Evolutionary conservation across 1,140 invertebrate genomes (phyloP).

Genomic region (Leptinotarsa defecta): DNA sequence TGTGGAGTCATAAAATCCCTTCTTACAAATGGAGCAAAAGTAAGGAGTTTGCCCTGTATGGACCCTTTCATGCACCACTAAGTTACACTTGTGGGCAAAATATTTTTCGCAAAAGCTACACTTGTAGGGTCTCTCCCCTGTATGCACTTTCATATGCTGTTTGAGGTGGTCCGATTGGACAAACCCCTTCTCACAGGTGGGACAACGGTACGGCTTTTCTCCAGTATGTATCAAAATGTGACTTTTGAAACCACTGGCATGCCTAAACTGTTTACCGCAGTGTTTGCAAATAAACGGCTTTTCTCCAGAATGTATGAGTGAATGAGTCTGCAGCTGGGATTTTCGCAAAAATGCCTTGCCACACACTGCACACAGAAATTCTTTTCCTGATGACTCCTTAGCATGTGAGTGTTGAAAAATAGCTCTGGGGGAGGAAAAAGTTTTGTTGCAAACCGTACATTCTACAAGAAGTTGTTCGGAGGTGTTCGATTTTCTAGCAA

Average conservation of each 20-base stretch:
- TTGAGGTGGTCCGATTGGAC: slow-evolving; percentile 10
- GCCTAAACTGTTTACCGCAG: slow-evolving; percentile 18
- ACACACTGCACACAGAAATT: slow-evolving; percentile 27
- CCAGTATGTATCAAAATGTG: slow-evolving; percentile 21
- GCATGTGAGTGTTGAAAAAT: slow-evolving; percentile 64
- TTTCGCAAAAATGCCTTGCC: slow-evolving; percentile 18
- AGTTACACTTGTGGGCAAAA: slow-evolving; percentile 20
- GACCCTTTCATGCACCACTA: slow-evolving; percentile 36
- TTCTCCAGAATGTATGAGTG: not conserved
- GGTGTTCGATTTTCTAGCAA: not conserved
- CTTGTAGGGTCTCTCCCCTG: slow-evolving; percentile 21
- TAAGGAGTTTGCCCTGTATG: slow-evolving; percentile 53
- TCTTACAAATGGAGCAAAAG: slow-evolving; percentile 5
- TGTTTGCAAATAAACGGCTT: slow-evolving; percentile 7
- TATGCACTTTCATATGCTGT: slow-evolving; percentile 23
- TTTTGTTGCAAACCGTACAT: slow-evolving; percentile 54
- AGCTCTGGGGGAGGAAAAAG: slow-evolving; percentile 61
- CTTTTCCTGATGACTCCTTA: slow-evolving; percentile 60
- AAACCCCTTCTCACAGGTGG: slow-evolving; percentile 18
- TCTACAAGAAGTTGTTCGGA: slow-evolving; percentile 21
- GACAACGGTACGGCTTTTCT: slow-evolving; percentile 19
- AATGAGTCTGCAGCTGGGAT: not conserved
- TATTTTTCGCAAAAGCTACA: slow-evolving; percentile 16
- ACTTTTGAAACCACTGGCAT: slow-evolving; percentile 10
- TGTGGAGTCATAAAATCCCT: slow-evolving; percentile 15